phyloP scores from a whole-genome alignment of 2,113 vertebrate genomes.

The Tragulus kanchil region DNA sequence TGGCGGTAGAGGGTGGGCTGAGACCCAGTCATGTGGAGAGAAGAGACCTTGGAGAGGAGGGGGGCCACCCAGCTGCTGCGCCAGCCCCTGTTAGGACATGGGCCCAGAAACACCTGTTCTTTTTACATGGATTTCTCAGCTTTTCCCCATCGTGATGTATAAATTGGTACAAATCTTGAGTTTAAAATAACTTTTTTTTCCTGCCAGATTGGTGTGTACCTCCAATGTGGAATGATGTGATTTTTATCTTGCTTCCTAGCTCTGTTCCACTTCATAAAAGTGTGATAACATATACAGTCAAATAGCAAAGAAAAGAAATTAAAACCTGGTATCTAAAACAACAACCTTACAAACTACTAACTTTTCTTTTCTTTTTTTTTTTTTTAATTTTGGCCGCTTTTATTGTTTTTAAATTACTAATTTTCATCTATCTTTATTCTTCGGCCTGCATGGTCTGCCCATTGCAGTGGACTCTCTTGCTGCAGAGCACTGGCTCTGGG shows the following conservation, averaged over 20 bases:
- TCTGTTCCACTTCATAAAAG: neutral
- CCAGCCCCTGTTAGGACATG: neutral
- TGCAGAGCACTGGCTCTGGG: too few species aligned
- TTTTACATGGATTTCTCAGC: conserved; percentile 4
- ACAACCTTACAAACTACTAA: neutral
- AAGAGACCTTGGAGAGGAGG: neutral
- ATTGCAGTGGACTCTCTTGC: too few species aligned
- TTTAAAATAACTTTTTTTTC: neutral
- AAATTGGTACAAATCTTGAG: neutral
- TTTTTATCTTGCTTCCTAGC: neutral
- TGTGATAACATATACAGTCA: neutral
- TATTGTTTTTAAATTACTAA: too few species aligned
- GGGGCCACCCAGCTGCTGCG: neutral
- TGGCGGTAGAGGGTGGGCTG: neutral
- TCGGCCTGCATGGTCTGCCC: too few species aligned
- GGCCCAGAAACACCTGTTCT: neutral
- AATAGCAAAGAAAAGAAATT: conserved; percentile 36
- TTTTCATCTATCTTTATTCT: too few species aligned
- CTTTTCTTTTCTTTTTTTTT: too few species aligned
- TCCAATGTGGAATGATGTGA: neutral
- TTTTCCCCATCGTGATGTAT: neutral
- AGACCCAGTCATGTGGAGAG: neutral
- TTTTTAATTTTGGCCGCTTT: too few species aligned
- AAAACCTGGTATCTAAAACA: neutral
- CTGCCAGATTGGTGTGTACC: neutral